Percentiles rank a stretch among this genome's conserved stretches.
Conservation (phyloP, 2,113 vertebrate genomes). For the Silurus meridionalis region DNA sequence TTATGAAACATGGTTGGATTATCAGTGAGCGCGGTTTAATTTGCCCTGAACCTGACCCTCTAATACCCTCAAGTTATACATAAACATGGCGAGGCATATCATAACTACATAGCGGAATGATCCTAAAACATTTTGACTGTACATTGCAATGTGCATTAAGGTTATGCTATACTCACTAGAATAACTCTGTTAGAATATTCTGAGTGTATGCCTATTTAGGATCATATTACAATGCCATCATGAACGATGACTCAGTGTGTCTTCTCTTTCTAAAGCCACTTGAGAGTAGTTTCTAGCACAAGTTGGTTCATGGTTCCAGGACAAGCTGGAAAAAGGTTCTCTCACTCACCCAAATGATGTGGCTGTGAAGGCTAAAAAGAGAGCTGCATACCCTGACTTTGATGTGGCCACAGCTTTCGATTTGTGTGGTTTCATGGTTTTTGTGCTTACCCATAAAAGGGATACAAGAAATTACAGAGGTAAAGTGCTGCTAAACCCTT, state of each 20-base stretch:
- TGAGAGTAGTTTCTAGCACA: constrained; percentile 35
- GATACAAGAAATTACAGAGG: constrained; percentile 73
- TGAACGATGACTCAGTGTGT: constrained; percentile 20
- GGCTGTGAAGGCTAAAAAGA: constrained; percentile 68
- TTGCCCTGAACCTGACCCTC: constrained; percentile 19
- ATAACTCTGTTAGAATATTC: neutral
- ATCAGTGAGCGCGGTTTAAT: constrained; percentile 13
- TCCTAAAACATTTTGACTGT: neutral
- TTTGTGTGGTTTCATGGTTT: constrained; percentile 61
- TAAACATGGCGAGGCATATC: no score
- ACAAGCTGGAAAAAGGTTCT: constrained; percentile 66
- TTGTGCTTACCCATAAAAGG: constrained; percentile 62
- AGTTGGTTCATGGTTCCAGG: constrained; percentile 57
- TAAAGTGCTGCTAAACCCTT: constrained; percentile 61
- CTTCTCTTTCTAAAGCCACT: constrained; percentile 21
- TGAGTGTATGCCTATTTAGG: neutral
- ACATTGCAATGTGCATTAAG: neutral
- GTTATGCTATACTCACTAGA: neutral
- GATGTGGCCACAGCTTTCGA: constrained; percentile 64
- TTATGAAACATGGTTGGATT: constrained; percentile 39
- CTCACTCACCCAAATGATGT: constrained; percentile 68
- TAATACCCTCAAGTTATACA: neutral
- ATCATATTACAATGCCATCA: constrained; percentile 4
- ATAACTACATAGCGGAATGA: neutral
- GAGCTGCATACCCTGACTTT: constrained; percentile 52